phyloP scores from a whole-genome alignment of 2,797 vertebrate species.

The Adelosebastes latens region DNA sequence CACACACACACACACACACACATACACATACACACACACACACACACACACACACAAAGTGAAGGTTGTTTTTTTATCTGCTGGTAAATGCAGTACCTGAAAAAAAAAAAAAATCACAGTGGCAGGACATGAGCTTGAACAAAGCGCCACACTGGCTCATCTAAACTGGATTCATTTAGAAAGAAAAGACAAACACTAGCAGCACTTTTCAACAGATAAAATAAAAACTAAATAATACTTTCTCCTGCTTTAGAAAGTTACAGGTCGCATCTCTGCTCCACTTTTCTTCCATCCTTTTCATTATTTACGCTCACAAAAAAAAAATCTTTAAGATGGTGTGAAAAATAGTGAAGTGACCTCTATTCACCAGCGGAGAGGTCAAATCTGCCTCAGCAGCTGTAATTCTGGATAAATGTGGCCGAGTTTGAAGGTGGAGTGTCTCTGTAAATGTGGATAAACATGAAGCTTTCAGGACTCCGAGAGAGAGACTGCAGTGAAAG shows the following conservation, averaged over 20 bases:
- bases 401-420: background rate
- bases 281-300: background rate
- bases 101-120: background rate
- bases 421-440: background rate
- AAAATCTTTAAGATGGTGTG: background rate
- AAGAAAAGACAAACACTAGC: background rate
- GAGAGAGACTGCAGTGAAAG: background rate
- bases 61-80: constrained; percentile 19
- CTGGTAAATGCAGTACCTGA: constrained; percentile 13
- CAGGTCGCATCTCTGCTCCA: background rate
- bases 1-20: background rate
- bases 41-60: background rate
- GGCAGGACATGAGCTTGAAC: background rate
- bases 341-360: background rate
- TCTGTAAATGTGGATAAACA: constrained; percentile 4
- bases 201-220: background rate
- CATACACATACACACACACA: background rate
- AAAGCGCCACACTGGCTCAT: background rate
- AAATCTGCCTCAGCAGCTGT: background rate
- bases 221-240: background rate
- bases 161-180: constrained; percentile 12
- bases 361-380: background rate
- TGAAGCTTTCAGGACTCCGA: background rate
- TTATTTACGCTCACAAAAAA: background rate
- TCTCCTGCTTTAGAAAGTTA: background rate